Base-by-base conservation (phyloP, 1,140 invertebrate species). In the Teleogryllus occipitalis region DNA sequence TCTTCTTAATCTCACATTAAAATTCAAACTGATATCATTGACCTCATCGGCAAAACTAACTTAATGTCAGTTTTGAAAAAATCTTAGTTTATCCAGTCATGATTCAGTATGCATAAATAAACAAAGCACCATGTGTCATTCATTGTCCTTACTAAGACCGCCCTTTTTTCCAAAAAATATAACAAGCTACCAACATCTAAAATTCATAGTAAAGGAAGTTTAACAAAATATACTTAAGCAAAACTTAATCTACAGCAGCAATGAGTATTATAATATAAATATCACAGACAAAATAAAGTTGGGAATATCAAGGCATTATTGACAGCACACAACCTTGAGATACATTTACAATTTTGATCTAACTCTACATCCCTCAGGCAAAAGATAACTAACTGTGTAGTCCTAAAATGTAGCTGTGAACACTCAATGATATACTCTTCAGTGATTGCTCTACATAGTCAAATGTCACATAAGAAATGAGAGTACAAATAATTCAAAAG, bases 221-320 rank as follows among this genome's bases (percentile, higher is more conserved):
- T 65, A 65, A 65, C 54, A 65, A 65, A 65, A 65, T 65, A 65
- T 18, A 65, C 54, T 65, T 18, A 65, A 65, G 54, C 54, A 65
- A 0, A 65, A 65, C 54, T 65, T 14, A 65, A 65, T 65, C 54
- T 65, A 65, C 18, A 65, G 54, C 54, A 65, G 54, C 18, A 65
- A 65, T 65, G 54, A 65, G 54, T 65, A 14, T 65, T 65, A 65
- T 65, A 65, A 65, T 65, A 65, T 65, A 65, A 65, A 65, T 65
- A 65, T 65, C 54, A 65, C 54, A 65, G 54, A 65, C 54, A 65
- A 65, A 65, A 65, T 65, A 65, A 65, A 65, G 10, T 65, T 65
- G 54, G 54, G 54, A 65, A 65, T 18, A 65, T 65, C 10, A 65
- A 65, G 54, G 54, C 54, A 65, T 65, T 65, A 65, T 65, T 65